These are phyloP conservation scores for Sebastes trivittatus DNA, from an alignment of 2,797 vertebrate genomes.

Conservation along the genomic window DNA sequence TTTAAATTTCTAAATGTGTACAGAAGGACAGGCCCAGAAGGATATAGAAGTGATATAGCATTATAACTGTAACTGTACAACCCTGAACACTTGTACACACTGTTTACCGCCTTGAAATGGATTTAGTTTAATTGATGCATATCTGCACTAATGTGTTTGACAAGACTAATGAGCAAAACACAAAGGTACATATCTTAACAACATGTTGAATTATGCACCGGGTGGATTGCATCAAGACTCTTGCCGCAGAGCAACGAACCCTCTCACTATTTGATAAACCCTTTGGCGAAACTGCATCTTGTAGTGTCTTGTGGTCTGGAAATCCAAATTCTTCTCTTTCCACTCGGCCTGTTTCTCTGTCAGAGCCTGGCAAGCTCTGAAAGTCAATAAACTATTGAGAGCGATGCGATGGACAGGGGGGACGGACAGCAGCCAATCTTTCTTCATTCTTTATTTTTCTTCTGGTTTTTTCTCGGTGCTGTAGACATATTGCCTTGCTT, in stretches of 20 bases:
- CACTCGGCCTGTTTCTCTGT: not conserved
- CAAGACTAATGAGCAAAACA: not conserved
- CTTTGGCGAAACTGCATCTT: not conserved
- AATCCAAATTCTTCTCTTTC: not conserved
- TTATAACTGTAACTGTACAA: not conserved
- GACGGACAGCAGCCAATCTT: not conserved
- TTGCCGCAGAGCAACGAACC: not conserved
- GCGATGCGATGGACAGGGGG: not conserved
- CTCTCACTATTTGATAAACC: not conserved
- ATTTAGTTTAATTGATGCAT: not conserved
- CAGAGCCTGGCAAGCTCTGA: not conserved
- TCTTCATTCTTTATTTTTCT: conserved; percentile 39
- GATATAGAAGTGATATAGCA: not conserved
- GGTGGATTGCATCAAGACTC: not conserved
- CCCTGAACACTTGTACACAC: not conserved
- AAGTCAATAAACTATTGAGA: conserved; percentile 33
- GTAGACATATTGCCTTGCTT: conserved; percentile 58
- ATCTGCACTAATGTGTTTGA: not conserved
- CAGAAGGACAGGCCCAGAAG: not conserved
- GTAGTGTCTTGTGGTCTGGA: not conserved
- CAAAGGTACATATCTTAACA: not conserved
- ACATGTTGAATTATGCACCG: too few species aligned
- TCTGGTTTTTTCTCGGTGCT: conserved; percentile 35
- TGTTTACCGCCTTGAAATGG: not conserved
- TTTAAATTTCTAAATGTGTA: not conserved